Conservation (phyloP, 2,797 vertebrate genomes). For the Neosilurus mollespiculum region DNA sequence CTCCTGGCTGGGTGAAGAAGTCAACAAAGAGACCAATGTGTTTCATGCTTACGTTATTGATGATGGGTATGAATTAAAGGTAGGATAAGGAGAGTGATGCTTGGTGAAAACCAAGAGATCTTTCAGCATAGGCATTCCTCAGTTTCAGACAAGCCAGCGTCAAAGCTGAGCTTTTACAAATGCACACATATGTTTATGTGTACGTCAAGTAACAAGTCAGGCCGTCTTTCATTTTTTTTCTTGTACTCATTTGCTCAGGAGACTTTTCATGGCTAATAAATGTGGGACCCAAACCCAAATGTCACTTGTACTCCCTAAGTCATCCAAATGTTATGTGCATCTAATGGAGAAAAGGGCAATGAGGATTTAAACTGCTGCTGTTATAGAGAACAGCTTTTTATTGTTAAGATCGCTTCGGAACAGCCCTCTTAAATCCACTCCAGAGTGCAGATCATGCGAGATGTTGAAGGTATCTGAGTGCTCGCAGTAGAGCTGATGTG, state of each 20-base stretch:
- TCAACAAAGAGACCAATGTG: conserved; percentile 44
- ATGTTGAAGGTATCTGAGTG: background rate
- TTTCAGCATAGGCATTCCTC: background rate
- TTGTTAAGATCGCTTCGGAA: background rate
- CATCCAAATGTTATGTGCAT: conserved; percentile 3
- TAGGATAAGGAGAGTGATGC: conserved; percentile 12
- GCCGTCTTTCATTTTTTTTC: background rate
- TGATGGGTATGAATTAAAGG: conserved; percentile 29
- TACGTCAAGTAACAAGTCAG: background rate
- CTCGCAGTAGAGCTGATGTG: conserved; percentile 3
- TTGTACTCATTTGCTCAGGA: background rate
- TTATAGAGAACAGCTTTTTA: background rate
- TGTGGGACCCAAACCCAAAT: background rate
- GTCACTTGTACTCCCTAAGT: conserved; percentile 4
- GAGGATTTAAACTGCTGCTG: conserved; percentile 13
- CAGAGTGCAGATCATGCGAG: background rate
- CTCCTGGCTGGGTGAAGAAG: conserved; percentile 55
- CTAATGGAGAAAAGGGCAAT: background rate
- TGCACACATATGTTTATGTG: background rate
- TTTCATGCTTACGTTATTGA: conserved; percentile 34
- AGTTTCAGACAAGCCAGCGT: background rate
- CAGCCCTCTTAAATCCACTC: background rate
- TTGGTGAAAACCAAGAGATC: conserved; percentile 13
- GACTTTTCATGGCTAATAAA: background rate
- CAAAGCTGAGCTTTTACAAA: background rate